phyloP scores from a whole-genome alignment of 2,113 vertebrate species.

The Colius striatus region DNA sequence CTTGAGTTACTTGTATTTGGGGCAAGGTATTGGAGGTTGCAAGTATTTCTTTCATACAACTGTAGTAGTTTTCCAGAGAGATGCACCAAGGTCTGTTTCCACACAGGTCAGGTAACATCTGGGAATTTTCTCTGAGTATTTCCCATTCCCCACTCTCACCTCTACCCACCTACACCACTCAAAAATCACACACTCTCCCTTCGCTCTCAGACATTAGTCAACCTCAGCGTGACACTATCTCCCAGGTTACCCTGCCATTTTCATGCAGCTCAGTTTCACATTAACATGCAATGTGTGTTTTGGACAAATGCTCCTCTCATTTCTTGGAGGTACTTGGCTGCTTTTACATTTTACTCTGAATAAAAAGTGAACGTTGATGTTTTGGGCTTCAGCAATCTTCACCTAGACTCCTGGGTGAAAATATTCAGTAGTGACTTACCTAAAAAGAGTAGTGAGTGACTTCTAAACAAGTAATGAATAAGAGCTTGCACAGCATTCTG shows the following conservation, averaged over 20 bases:
- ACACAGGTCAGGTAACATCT: background rate
- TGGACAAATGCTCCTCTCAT: background rate
- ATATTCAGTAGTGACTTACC: background rate
- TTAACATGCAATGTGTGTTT: background rate
- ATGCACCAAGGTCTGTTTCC: background rate
- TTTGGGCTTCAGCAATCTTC: background rate
- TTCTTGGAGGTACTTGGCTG: background rate
- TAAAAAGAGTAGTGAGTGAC: background rate
- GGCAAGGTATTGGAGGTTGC: accelerated
- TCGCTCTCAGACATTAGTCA: accelerated
- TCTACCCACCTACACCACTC: background rate
- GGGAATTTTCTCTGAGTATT: background rate
- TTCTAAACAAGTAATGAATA: background rate
- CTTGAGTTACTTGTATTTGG: background rate
- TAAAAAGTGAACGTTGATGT: background rate
- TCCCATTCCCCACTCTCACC: background rate
- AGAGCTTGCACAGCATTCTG: background rate
- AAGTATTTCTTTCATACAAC: background rate
- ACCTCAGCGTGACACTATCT: too few relatives aligned
- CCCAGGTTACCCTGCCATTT: background rate
- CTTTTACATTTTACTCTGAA: background rate
- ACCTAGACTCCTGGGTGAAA: background rate
- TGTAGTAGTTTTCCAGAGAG: background rate
- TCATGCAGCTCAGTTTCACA: background rate
- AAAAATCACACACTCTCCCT: background rate